Evolutionary conservation across 2,888 invertebrate species (phyloP).

Genomic region (Acanthococcus lagerstroemiae): DNA sequence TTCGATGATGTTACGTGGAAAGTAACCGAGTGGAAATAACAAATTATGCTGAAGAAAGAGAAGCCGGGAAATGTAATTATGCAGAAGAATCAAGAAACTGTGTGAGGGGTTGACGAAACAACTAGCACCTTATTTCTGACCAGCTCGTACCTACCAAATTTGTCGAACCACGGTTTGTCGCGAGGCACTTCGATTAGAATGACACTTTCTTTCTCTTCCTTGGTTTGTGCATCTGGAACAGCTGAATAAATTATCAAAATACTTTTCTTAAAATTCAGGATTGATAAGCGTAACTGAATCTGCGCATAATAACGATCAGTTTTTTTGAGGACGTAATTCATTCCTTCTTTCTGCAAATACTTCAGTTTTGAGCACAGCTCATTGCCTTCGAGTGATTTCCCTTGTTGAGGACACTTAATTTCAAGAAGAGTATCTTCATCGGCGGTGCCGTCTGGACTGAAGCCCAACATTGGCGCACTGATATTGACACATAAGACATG

Average conservation of each 20-base stretch:
- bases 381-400: background rate
- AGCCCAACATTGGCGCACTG: background rate
- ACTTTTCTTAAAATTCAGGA: background rate
- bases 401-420: background rate
- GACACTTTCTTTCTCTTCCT: too few species aligned
- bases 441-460: background rate
- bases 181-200: too few species aligned
- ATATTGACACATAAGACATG: background rate
- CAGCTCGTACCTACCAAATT: too few species aligned
- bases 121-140: too few species aligned
- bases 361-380: background rate
- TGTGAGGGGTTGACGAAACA: too few species aligned
- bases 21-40: too few species aligned
- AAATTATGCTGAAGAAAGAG: too few species aligned
- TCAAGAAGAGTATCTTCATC: background rate
- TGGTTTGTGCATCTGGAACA: too few species aligned
- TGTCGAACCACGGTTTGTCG: too few species aligned
- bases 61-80: too few species aligned
- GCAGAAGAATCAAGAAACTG: too few species aligned
- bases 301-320: background rate
- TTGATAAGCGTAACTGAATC: background rate
- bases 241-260: background rate
- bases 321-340: background rate
- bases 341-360: background rate
- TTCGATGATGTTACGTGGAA: too few species aligned